Evolutionary conservation across 2,113 vertebrate species (phyloP), one percentile per base, ranked within the genome.

Genomic region (Lophura nycthemera): DNA sequence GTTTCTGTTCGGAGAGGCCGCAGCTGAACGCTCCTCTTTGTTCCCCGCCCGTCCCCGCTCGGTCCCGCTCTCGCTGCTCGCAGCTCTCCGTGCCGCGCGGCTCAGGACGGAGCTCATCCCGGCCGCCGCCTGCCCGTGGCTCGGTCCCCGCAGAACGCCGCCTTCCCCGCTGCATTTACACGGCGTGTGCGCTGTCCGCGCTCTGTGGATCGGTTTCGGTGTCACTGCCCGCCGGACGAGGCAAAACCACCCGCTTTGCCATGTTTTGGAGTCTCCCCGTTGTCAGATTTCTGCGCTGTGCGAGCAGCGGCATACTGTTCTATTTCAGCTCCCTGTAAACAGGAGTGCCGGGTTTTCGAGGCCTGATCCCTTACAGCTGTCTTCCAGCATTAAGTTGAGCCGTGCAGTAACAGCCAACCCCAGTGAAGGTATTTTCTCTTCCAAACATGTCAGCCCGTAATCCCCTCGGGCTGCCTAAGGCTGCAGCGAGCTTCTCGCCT

Each of bases 111-210:
- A 45, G 45, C 8, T 19, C 45, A 19, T 47, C 45, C 45, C 45
- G 8, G 32, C 70, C 60, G 60, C 75, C 38, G 0, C 6, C 75
- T 22, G 76, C 9, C 67, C 7, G 8, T 13, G 22, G 57, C 50
- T 63, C 6, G 10, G 8, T 5, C 20, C n/a, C 13, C 54, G 8
- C 63, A 43, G 1, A 78, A 21, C 4, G 13, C 42, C 19, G 0
- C 3, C 34, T 64, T 15, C 61, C 29, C 42, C 4, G 1, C 7
- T 9, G 61, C 20, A 2, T 8, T 69, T 61, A 48, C 52, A 24
- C 8, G 3, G 0, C 0, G 7, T 8, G 7, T 8, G 10, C 24
- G 0, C 36, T 54, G 27, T 16, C n/a, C 19, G 0, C 8, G 45
- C 69, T 50, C 42, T 13, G 86, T 40, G 11, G 11, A 72, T 20